phyloP scores from a whole-genome alignment of 2,113 vertebrate genomes.

The Pavo muticus region DNA sequence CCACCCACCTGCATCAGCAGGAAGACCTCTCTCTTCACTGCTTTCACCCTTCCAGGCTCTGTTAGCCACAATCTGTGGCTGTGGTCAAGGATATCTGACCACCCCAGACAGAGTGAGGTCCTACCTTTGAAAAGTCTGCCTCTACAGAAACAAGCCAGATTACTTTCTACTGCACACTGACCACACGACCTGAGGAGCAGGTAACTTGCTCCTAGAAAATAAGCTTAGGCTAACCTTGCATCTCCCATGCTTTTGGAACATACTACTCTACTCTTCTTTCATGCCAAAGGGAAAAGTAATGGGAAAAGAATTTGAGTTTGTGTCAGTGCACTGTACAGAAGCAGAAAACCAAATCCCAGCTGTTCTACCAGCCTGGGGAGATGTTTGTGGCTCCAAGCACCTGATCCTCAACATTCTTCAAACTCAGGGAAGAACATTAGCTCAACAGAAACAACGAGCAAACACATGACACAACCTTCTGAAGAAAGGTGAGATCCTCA shows the following conservation, averaged over 20 bases:
- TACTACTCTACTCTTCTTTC: not conserved
- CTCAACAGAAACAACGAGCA: too few relatives aligned
- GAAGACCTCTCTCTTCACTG: not conserved
- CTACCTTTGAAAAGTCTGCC: not conserved
- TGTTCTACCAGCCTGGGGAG: not conserved
- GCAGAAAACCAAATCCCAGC: not conserved
- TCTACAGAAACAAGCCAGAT: fast-evolving
- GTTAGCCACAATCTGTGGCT: too few relatives aligned
- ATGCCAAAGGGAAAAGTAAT: not conserved
- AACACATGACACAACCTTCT: too few relatives aligned
- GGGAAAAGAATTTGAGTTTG: not conserved
- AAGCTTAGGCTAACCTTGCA: not conserved
- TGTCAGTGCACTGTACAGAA: not conserved
- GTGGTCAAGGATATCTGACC: too few relatives aligned
- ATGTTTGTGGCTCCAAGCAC: too few relatives aligned
- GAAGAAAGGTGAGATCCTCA: too few relatives aligned
- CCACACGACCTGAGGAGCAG: fast-evolving
- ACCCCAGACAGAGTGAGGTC: not conserved
- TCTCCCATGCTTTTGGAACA: not conserved
- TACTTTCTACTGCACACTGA: not conserved
- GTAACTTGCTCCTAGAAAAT: not conserved
- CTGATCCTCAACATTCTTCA: too few relatives aligned
- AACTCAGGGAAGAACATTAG: too few relatives aligned
- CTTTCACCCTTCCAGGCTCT: not conserved
- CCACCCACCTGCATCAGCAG: too few relatives aligned